These are phyloP conservation scores for Sebastes trivittatus DNA, from an alignment of 2,797 vertebrate species.

Conservation along the genomic window DNA sequence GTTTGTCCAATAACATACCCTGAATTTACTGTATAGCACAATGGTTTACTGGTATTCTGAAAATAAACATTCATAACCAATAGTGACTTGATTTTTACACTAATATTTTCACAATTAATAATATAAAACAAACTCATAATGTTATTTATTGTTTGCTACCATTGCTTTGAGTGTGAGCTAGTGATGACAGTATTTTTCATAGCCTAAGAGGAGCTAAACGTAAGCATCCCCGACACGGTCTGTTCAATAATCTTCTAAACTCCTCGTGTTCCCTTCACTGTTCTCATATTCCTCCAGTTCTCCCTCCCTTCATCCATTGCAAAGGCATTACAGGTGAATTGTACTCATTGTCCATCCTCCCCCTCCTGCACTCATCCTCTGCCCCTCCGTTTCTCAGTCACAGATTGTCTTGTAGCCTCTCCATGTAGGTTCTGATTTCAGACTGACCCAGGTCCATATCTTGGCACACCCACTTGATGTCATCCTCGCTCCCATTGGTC, in stretches of 20 bases:
- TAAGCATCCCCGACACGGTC: constrained; percentile 15
- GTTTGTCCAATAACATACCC: constrained; percentile 56
- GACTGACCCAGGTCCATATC: constrained; percentile 94
- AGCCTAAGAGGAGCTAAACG: constrained; percentile 23
- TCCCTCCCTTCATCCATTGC: constrained; percentile 77
- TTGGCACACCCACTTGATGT: constrained; percentile 98
- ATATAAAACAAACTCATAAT: constrained; percentile 49
- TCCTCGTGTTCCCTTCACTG: constrained; percentile 3
- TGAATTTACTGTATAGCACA: constrained; percentile 63
- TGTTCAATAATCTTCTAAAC: constrained; percentile 5
- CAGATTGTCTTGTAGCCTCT: constrained; percentile 98
- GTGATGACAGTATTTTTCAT: constrained; percentile 35
- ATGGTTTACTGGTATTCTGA: constrained; percentile 51
- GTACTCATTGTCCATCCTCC: constrained; percentile 66
- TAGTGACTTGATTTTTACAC: constrained; percentile 51
- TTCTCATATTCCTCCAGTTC: constrained; percentile 46
- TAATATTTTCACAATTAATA: constrained; percentile 61
- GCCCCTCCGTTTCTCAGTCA: constrained; percentile 74
- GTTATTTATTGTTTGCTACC: constrained; percentile 64
- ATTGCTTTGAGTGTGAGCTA: constrained; percentile 61
- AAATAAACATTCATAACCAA: constrained; percentile 58
- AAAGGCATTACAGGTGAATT: constrained; percentile 89
- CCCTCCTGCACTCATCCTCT: constrained; percentile 43
- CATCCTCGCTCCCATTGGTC: constrained; percentile 91
- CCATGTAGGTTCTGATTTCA: constrained; percentile 97